Percentiles rank a stretch among this genome's conserved stretches.
Conservation (phyloP, 2,113 vertebrate species). For the Seriola dumerili region DNA sequence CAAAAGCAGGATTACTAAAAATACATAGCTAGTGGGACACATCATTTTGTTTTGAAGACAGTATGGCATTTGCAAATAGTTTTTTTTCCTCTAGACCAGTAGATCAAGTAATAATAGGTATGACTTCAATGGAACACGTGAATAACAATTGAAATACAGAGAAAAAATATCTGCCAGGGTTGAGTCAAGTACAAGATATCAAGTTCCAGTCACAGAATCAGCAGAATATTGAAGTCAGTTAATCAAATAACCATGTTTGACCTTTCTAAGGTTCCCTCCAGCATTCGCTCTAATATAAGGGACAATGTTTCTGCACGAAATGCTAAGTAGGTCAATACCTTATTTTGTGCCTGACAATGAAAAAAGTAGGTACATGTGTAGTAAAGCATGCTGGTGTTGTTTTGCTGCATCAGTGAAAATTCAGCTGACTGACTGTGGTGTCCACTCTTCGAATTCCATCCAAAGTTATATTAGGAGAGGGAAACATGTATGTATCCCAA, state of each 20-base stretch:
- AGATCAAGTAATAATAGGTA: constrained; percentile 7
- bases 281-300: neutral
- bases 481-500: neutral
- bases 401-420: neutral
- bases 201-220: neutral
- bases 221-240: constrained; percentile 1
- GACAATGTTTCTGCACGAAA: neutral
- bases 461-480: neutral
- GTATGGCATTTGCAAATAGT: neutral
- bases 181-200: neutral
- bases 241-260: constrained; percentile 27
- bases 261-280: neutral
- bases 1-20: constrained; percentile 9
- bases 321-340: neutral
- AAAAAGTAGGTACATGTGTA: neutral
- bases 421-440: neutral
- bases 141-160: constrained; percentile 13
- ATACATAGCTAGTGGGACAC: neutral
- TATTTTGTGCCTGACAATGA: neutral
- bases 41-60: constrained; percentile 25
- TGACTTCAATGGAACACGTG: neutral
- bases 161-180: neutral
- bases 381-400: neutral
- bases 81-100: neutral
- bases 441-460: neutral